Base-by-base conservation (phyloP, 2,113 vertebrate genomes). In the Benitochromis conjunctus region DNA sequence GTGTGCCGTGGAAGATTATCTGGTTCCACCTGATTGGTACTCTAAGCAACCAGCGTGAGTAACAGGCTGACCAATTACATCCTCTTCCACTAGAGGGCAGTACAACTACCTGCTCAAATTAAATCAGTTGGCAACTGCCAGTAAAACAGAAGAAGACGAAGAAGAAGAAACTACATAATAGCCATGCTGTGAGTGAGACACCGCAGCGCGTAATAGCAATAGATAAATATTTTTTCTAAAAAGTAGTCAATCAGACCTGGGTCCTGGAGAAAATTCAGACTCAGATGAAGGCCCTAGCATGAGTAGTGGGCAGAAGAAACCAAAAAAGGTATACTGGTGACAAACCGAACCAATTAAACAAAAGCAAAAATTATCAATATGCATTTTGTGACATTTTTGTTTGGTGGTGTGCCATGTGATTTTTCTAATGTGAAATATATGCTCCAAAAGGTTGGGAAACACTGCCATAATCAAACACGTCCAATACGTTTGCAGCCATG, bases 391-490 rank as follows among this genome's bases (percentile, higher is more conserved):
- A 62, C 1, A 0, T 62, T 36, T 34, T 19, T 62, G 58, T 36
- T 62, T 36, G 29, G 9, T 1, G 58, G 9, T 62, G 29, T 2
- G 6, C 0, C 0, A 3, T 62, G 9, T 34, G 16, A 62, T 62
- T 19, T 62, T 62, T 11, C 58, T 34, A 0, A 62, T 36, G 31
- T 36, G 58, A n/a, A 36, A 62, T 36, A 62, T 62, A 0, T 62
- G 18, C 31, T 62, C 31, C 31, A 36, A 36, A 62, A 7, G 9
- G 18, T 62, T 19, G 31, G 18, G 16, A 62, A 62, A 62, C 31
- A 19, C 0, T 7, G 58, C 58, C 31, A 62, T 62, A 34, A 64
- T n/a, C 60, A 38, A 64, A 38, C 31, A n/a, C 18, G 1, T 38
- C 60, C 60, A 64, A 36, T 0, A 5, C 1, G 10, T 64, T 64